Percentiles rank a stretch among this genome's conserved stretches.
Evolutionary conservation across 2,113 vertebrate genomes (phyloP).

Genomic region (Boulengeromyrus knoepffleri): DNA sequence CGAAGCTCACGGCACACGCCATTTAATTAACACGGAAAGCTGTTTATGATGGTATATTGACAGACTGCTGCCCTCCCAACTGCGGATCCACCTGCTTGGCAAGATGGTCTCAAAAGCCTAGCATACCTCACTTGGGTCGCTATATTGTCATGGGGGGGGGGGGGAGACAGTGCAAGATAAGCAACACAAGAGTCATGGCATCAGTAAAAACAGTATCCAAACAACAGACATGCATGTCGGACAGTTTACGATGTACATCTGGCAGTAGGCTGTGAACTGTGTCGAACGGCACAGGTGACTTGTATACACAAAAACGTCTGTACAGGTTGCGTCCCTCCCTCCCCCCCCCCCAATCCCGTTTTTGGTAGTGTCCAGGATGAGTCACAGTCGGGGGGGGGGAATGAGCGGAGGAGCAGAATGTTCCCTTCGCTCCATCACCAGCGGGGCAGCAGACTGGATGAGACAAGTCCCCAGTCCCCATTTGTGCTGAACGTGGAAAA

Average conservation of each 20-base stretch:
- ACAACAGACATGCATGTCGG: slow-evolving; percentile 55
- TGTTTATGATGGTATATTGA: not conserved
- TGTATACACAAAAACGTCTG: slow-evolving; percentile 47
- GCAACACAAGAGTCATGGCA: slow-evolving; percentile 19
- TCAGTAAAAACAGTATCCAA: slow-evolving; percentile 29
- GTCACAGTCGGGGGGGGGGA: slow-evolving; percentile 25
- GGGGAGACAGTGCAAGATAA: not conserved
- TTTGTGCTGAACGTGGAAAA: slow-evolving; percentile 10
- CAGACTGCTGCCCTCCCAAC: not conserved
- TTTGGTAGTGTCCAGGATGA: slow-evolving; percentile 18
- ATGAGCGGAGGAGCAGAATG: slow-evolving; percentile 30
- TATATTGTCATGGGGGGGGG: not conserved
- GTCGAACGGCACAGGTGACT: slow-evolving; percentile 26
- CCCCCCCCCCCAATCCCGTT: not conserved
- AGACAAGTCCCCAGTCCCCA: slow-evolving; percentile 45
- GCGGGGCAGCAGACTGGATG: slow-evolving; percentile 50
- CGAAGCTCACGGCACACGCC: slow-evolving; percentile 6
- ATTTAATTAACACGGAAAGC: slow-evolving; percentile 22
- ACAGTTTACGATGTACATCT: slow-evolving; percentile 34
- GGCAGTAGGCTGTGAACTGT: slow-evolving; percentile 49
- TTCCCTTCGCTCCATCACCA: slow-evolving; percentile 35
- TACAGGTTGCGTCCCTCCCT: slow-evolving; percentile 33
- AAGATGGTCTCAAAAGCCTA: not conserved
- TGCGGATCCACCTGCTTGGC: not conserved
- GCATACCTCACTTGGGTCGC: not conserved